Conservation (phyloP, 2,888 invertebrate genomes). For the Clanis bilineata region DNA sequence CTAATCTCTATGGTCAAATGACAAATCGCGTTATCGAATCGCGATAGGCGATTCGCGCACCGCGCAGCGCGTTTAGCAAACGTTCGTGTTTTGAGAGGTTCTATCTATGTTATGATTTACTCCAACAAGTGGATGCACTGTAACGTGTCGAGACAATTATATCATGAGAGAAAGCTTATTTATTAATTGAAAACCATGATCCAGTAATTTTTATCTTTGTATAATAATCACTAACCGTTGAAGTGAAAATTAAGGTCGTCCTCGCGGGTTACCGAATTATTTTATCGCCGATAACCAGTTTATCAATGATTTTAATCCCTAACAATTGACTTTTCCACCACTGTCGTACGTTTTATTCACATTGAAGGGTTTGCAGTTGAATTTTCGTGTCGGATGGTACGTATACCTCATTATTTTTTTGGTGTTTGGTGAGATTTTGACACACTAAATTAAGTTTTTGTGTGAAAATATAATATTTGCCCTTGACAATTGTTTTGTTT, state of each 20-base stretch:
- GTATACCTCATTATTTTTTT: background rate
- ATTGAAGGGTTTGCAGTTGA: background rate
- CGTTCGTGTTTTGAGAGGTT: background rate
- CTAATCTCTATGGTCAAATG: too few species aligned
- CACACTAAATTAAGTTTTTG: background rate
- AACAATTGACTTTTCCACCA: background rate
- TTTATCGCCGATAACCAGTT: slow-evolving; percentile 13
- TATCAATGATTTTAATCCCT: slow-evolving; percentile 13
- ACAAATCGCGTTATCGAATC: too few species aligned
- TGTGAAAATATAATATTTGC: background rate
- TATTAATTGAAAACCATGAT: background rate
- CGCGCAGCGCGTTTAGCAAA: background rate
- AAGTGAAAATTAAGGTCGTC: background rate
- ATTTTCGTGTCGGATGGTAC: background rate
- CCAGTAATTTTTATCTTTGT: background rate
- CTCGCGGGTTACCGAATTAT: slow-evolving; percentile 13
- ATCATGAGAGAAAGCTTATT: background rate
- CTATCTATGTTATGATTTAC: background rate
- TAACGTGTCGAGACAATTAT: background rate
- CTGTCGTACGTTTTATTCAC: background rate
- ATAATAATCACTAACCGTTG: background rate
- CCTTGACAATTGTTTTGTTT: background rate
- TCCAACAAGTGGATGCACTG: too few species aligned
- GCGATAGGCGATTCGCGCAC: too few species aligned
- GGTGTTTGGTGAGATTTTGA: background rate